phyloP scores from a whole-genome alignment of 2,113 vertebrate genomes.

The Polypterus bichir region DNA sequence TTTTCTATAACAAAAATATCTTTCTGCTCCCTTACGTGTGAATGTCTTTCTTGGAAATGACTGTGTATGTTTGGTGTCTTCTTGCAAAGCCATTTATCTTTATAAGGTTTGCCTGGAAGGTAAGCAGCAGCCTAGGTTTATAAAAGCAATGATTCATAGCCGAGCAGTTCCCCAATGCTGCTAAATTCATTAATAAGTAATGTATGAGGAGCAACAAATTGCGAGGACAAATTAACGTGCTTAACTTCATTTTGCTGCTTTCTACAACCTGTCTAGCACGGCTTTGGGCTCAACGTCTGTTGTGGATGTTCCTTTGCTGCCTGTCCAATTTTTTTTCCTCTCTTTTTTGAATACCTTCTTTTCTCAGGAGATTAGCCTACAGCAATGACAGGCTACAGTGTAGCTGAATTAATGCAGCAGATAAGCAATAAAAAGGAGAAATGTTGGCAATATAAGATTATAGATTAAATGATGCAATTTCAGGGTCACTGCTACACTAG shows the following conservation, averaged over 20 bases:
- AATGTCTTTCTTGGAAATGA: too few species aligned
- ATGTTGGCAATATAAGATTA: constrained; percentile 29
- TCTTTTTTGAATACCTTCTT: constrained; percentile 28
- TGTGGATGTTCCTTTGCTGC: neutral
- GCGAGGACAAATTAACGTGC: neutral
- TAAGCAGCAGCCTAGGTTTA: neutral
- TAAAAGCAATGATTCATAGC: neutral
- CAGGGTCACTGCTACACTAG: constrained; percentile 35
- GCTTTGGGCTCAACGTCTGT: neutral
- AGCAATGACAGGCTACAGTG: constrained; percentile 16
- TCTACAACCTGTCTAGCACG: neutral
- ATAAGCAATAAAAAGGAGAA: constrained; percentile 25
- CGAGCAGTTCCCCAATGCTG: neutral
- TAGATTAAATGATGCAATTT: constrained; percentile 36
- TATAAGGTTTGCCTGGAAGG: neutral
- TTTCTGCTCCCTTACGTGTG: too few species aligned
- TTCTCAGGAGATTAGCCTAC: constrained; percentile 15
- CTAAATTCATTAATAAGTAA: constrained; percentile 3
- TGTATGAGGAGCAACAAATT: neutral
- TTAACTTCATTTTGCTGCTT: neutral
- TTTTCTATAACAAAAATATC: too few species aligned
- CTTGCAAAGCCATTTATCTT: neutral
- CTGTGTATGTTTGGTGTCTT: neutral
- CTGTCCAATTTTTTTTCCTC: constrained; percentile 13
- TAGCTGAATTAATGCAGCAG: constrained; percentile 13